These are phyloP conservation scores for Trichechus manatus DNA, from an alignment of 2,113 vertebrate genomes.

Conservation along the genomic window DNA sequence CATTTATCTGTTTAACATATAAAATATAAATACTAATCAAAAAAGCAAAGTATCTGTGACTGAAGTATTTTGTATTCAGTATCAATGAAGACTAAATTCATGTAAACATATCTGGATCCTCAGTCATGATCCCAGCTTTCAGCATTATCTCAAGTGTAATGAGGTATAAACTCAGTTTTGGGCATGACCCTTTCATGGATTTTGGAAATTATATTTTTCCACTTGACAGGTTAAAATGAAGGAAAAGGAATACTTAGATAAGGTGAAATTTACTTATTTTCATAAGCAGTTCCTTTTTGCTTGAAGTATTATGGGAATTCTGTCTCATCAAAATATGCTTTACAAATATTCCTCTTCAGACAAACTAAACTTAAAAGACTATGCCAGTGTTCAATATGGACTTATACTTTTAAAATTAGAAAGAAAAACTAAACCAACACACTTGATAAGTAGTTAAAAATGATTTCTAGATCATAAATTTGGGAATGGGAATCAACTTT, in stretches of 20 bases:
- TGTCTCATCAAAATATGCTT: background rate
- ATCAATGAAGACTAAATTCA: background rate
- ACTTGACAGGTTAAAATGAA: background rate
- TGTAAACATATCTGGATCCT: background rate
- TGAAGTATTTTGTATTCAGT: background rate
- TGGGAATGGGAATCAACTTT: background rate
- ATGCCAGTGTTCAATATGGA: background rate
- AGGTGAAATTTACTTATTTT: background rate
- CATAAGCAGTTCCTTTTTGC: background rate
- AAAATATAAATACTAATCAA: background rate
- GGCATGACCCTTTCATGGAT: background rate
- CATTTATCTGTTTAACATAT: background rate
- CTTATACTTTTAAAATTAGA: background rate
- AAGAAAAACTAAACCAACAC: background rate
- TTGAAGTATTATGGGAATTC: background rate
- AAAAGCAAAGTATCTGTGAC: background rate
- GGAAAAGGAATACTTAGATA: background rate
- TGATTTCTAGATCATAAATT: constrained; percentile 21
- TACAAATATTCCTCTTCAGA: background rate
- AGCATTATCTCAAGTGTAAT: background rate
- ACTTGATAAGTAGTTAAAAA: background rate
- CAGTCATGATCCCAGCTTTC: background rate
- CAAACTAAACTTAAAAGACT: background rate
- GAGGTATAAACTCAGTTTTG: background rate
- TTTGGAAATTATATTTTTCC: background rate